Evolutionary conservation across 2,113 vertebrate species (phyloP).

Genomic region (Aplodontia rufa): DNA sequence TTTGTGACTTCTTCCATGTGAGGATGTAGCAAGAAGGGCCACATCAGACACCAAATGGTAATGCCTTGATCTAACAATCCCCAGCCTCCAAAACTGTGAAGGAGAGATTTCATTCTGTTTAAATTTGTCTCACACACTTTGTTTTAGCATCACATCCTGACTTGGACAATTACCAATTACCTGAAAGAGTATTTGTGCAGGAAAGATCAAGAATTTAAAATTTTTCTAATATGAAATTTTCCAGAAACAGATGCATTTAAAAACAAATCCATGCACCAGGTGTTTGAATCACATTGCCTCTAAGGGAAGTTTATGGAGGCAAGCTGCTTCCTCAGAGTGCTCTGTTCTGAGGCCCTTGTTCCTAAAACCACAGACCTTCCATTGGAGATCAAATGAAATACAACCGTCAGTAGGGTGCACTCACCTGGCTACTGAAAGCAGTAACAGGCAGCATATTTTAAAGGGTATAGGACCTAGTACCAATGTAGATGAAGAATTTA

Average conservation of each 20-base stretch:
- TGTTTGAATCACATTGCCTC: not conserved
- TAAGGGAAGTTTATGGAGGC: not conserved
- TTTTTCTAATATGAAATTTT: not conserved
- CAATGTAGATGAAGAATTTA: not conserved
- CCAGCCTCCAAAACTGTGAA: not conserved
- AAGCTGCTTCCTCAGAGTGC: not conserved
- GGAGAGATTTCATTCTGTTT: not conserved
- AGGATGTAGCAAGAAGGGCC: not conserved
- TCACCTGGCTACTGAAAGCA: not conserved
- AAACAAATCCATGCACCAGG: not conserved
- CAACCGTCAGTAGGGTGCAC: not conserved
- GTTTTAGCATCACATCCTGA: not conserved
- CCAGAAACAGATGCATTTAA: not conserved
- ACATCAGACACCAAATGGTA: not conserved
- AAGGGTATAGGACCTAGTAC: not conserved
- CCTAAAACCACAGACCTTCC: not conserved
- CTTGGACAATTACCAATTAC: not conserved
- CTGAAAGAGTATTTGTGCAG: not conserved
- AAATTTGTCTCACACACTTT: not conserved
- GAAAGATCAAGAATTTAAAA: not conserved
- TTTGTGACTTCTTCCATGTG: not conserved
- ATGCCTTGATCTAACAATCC: not conserved
- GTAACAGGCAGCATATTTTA: not conserved
- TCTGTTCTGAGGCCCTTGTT: not conserved
- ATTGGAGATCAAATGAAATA: not conserved